Base-by-base conservation (phyloP, 2,797 vertebrate species). In the Luscinia megarhynchos region DNA sequence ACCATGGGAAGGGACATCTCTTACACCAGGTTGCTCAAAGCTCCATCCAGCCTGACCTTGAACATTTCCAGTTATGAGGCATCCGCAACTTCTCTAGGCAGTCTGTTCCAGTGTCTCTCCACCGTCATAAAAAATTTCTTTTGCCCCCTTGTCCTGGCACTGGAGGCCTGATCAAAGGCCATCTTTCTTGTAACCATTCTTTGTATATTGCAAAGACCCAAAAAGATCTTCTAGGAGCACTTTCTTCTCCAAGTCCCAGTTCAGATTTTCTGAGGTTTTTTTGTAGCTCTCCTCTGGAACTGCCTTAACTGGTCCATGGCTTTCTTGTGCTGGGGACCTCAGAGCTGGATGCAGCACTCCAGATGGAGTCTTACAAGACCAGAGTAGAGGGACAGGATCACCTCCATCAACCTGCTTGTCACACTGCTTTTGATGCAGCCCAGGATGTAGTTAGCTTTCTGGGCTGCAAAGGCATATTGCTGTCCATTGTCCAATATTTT, bases 21-120 rank as follows among this genome's bases (percentile, higher is more conserved):
- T 58, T 64, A 27, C 1, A 12, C 11, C 21, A 62, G 10, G 16
- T 36, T 63, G 9, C 32, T 72, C 50, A 54, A 84, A 67, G 4
- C 24, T 48, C 22, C 5, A n/a, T 36, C 50, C 13, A 76, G 3
- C 14, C 41, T 34, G 15, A 30, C 23, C 20, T 67, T 58, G 43
- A 62, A 45, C 10, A 29, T 11, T 50, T 75, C 24, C 16, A 30
- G 0, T 0, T 0, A 32, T 59, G 26, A 34, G 19, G 6, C n/a
- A 54, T 40, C 20, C 19, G 11, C 34, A 73, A 5, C 14, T 67
- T 74, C 32, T 45, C 41, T 43, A 36, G 16, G 10, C 48, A 67
- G 6, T 17, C 14, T 84, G 5, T 67, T 73, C 40, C 67, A 66
- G 26, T n/a, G 16, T 36, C 19, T 61, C 12, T 7, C 5, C 11